Conservation (phyloP, 1,140 invertebrate species). For the Heliconius hermathena region DNA sequence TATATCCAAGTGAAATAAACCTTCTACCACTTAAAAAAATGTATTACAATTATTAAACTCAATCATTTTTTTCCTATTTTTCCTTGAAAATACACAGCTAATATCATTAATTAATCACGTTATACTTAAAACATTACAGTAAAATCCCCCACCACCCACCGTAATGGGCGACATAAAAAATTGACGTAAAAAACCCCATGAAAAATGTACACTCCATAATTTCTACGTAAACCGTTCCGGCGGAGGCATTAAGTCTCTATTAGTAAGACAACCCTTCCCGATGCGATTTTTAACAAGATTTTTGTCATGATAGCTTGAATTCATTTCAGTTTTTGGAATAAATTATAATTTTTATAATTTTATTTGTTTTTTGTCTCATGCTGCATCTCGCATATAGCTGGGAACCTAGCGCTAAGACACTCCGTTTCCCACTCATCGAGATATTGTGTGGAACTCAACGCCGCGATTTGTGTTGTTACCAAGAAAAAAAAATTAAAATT, state of each 20-base stretch:
- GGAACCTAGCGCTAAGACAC: too few relatives aligned
- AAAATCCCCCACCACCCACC: conserved; percentile 44
- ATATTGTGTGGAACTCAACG: too few relatives aligned
- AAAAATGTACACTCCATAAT: conserved; percentile 64
- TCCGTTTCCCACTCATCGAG: too few relatives aligned
- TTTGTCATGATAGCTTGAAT: conserved; percentile 27
- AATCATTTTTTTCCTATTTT: too few relatives aligned
- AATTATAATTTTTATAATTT: not conserved
- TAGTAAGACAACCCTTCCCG: conserved; percentile 56
- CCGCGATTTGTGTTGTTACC: too few relatives aligned
- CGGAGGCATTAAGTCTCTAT: conserved; percentile 56
- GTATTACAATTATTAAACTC: too few relatives aligned
- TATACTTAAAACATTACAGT: conserved; percentile 1
- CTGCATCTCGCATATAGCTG: too few relatives aligned
- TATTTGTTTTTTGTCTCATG: too few relatives aligned
- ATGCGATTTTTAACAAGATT: conserved; percentile 40
- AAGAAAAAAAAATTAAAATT: too few relatives aligned
- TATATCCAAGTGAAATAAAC: too few relatives aligned
- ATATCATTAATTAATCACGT: not conserved
- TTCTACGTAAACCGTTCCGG: conserved; percentile 51
- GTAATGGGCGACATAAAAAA: conserved; percentile 67
- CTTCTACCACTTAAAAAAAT: too few relatives aligned
- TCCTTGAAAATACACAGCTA: not conserved
- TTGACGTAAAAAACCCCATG: conserved; percentile 59
- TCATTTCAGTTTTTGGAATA: conserved; percentile 5